A percentile compares a stretch with the other conserved stretches of the same genome.
Conservation (phyloP, 1,140 invertebrate species). For the Maconellicoccus hirsutus region DNA sequence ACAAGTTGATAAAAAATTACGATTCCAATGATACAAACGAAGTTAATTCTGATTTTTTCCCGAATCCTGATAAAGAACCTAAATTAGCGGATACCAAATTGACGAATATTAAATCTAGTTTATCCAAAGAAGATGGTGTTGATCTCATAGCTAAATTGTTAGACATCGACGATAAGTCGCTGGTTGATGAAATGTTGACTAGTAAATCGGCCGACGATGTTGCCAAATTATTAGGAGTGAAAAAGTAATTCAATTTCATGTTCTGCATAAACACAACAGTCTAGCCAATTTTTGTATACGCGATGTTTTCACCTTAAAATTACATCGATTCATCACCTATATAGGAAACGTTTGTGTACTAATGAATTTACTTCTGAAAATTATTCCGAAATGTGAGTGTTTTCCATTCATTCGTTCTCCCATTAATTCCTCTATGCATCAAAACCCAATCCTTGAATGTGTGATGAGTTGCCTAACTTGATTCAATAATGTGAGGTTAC, state of each 20-base stretch:
- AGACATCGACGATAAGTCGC: slow-evolving; percentile 72
- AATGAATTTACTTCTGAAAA: no score
- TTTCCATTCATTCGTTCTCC: no score
- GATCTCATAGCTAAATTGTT: slow-evolving; percentile 81
- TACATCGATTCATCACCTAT: no score
- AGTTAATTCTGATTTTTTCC: not conserved
- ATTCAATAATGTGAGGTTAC: no score
- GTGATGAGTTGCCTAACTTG: no score
- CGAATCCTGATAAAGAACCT: not conserved
- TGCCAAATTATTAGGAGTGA: slow-evolving; percentile 69
- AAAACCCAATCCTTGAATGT: no score
- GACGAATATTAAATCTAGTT: slow-evolving; percentile 3
- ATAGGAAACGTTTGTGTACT: no score
- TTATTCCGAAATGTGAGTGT: no score
- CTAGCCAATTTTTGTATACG: no score
- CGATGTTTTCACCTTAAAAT: no score
- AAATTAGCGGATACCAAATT: slow-evolving; percentile 33
- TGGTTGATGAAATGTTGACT: slow-evolving; percentile 70
- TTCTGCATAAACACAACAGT: no score
- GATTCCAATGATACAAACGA: not conserved
- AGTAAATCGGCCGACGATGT: slow-evolving; percentile 70
- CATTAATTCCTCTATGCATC: no score
- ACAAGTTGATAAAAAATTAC: not conserved
- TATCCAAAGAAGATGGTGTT: slow-evolving; percentile 41
- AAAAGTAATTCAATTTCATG: slow-evolving; percentile 25